Evolutionary conservation across 2,888 invertebrate species (phyloP).

Genomic region (Plebejus argus): DNA sequence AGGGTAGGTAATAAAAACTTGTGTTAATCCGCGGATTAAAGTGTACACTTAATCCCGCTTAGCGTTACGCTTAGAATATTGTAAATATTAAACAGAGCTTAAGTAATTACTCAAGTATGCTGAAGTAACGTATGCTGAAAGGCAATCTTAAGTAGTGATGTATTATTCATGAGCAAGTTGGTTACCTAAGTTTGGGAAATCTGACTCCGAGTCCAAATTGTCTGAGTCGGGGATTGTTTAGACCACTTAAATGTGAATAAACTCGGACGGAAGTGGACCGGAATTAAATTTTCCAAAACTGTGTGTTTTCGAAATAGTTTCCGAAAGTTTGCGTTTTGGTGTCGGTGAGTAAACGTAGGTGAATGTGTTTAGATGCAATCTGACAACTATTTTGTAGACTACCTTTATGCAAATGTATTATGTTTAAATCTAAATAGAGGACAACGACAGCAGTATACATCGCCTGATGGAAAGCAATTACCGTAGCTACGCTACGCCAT

Average conservation of each 20-base stretch:
- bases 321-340: neutral
- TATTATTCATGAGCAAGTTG: slow-evolving; percentile 36
- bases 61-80: slow-evolving; percentile 44
- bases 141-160: slow-evolving; percentile 35
- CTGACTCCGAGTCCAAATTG: neutral
- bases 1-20: neutral
- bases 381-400: neutral
- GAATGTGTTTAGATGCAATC: neutral
- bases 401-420: neutral
- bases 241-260: neutral
- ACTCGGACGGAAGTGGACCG: neutral
- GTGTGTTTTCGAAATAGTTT: neutral
- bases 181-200: slow-evolving; percentile 4
- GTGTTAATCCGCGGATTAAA: neutral
- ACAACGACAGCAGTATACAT: no score
- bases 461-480: no score
- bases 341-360: neutral
- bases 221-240: neutral
- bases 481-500: no score
- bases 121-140: slow-evolving; percentile 34
- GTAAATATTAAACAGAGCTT: slow-evolving; percentile 60
- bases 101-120: slow-evolving; percentile 59
- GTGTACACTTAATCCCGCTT: slow-evolving; percentile 10
- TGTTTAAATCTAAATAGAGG: no score
- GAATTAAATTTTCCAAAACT: slow-evolving; percentile 11